These are phyloP conservation scores for Macrosiphum euphorbiae DNA, from an alignment of 2,888 invertebrate genomes.

Conservation along the genomic window DNA sequence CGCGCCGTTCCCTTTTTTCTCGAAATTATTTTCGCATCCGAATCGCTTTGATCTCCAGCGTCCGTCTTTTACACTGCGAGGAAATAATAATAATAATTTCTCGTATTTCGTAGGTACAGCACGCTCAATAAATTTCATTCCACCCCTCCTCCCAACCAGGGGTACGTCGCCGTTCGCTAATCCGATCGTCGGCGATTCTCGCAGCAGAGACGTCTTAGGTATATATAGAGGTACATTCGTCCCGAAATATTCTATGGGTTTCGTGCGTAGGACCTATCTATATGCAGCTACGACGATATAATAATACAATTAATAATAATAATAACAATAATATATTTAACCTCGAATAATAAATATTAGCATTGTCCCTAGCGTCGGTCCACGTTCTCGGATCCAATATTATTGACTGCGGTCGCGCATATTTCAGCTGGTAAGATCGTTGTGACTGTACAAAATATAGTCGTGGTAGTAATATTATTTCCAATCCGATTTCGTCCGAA, in stretches of 20 bases:
- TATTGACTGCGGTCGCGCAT: not conserved
- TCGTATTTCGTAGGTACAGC: not conserved
- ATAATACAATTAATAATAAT: not conserved
- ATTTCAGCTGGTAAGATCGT: not conserved
- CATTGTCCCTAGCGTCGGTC: not conserved
- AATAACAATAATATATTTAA: not conserved
- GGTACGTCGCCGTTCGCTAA: not conserved
- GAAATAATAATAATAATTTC: not conserved
- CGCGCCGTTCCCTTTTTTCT: not conserved
- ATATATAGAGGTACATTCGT: not conserved
- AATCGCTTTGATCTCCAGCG: not conserved
- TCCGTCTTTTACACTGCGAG: not conserved
- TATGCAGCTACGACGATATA: not conserved
- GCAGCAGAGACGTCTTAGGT: not conserved
- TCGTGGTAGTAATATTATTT: not conserved
- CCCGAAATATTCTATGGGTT: not conserved
- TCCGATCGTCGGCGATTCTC: not conserved
- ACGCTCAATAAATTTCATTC: not conserved
- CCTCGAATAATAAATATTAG: not conserved
- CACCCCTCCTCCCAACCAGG: too few species aligned
- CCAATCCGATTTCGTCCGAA: not conserved
- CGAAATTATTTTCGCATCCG: not conserved
- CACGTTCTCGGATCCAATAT: not conserved
- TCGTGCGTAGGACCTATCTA: not conserved
- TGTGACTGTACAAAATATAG: not conserved